These are phyloP conservation scores for Pachycephala philippinensis DNA, from an alignment of 2,113 vertebrate species.

Conservation along the genomic window DNA sequence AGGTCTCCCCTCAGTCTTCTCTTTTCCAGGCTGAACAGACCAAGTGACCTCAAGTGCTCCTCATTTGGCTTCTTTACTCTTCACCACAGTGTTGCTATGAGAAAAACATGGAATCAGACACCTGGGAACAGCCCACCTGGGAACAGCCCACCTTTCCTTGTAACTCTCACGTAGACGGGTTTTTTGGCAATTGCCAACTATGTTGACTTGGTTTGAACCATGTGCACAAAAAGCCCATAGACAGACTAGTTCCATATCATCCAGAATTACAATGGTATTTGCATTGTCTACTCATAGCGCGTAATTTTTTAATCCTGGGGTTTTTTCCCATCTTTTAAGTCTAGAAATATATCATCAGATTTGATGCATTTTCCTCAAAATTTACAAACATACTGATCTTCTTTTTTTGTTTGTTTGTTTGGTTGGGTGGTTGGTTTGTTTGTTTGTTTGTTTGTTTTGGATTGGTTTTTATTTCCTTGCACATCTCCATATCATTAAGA, in stretches of 20 bases:
- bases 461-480: background rate
- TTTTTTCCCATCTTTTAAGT: background rate
- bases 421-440: no score
- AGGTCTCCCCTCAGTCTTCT: background rate
- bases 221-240: background rate
- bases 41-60: background rate
- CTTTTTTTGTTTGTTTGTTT: background rate
- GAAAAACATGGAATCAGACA: background rate
- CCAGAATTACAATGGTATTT: background rate
- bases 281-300: background rate
- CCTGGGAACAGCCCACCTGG: background rate
- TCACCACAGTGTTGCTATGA: background rate
- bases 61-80: background rate
- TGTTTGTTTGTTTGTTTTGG: background rate
- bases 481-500: background rate
- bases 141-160: background rate
- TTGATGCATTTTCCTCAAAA: background rate
- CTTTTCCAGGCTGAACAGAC: background rate
- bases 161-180: rapidly evolving
- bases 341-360: background rate
- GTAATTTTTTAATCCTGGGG: background rate
- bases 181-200: background rate
- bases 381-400: background rate
- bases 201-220: background rate
- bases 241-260: background rate